Evolutionary conservation across 2,113 vertebrate genomes (phyloP).

Genomic region (Uria lomvia): DNA sequence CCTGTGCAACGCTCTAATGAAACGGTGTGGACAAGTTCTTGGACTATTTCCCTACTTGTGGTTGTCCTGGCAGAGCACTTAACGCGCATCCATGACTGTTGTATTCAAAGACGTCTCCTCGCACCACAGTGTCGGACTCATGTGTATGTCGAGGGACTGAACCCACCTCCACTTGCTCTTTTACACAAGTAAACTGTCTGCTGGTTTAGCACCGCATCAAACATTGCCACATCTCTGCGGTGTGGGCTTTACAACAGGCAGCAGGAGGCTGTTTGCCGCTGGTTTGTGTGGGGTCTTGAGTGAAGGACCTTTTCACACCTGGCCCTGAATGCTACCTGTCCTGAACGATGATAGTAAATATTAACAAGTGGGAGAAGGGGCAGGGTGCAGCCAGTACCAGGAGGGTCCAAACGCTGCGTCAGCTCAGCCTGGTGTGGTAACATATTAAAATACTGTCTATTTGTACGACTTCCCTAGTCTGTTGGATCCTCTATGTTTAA

Average conservation of each 20-base stretch:
- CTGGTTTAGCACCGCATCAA: accelerated
- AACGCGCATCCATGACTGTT: neutral
- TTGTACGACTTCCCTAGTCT: neutral
- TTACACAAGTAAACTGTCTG: accelerated
- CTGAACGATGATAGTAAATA: accelerated
- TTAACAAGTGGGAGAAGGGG: neutral
- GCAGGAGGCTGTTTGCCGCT: neutral
- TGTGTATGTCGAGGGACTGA: neutral
- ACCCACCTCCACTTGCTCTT: neutral
- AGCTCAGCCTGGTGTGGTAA: neutral
- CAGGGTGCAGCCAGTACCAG: neutral
- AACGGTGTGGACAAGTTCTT: neutral
- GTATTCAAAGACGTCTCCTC: neutral
- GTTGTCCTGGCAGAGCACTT: neutral
- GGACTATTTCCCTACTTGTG: neutral
- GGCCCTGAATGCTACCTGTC: neutral
- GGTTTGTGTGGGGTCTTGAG: neutral
- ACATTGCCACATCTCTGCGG: neutral
- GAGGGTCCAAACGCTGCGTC: neutral
- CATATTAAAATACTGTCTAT: neutral
- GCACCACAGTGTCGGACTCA: neutral
- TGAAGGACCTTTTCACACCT: neutral
- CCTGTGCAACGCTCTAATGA: neutral
- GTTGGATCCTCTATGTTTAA: neutral
- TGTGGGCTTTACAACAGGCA: neutral